Percentiles rank a stretch among this genome's conserved stretches.
These are phyloP conservation scores for Temnothorax rugatulus DNA, from an alignment of 2,888 invertebrate species.

Conservation along the genomic window DNA sequence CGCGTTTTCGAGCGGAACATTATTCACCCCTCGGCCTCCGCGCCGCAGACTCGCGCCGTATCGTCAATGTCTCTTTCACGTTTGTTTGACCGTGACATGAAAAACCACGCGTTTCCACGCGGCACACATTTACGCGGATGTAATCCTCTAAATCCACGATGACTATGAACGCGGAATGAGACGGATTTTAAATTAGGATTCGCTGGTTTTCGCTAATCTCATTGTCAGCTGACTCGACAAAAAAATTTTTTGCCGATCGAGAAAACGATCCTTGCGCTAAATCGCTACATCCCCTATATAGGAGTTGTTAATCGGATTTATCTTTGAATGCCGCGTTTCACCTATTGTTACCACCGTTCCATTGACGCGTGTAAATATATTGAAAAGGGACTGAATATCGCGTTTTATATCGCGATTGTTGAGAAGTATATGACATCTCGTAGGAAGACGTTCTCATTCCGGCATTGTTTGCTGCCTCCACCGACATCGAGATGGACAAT, in stretches of 20 bases:
- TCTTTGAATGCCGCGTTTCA: slow-evolving; percentile 14
- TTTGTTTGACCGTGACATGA: slow-evolving; percentile 45
- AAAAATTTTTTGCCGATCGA: background rate
- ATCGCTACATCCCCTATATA: background rate
- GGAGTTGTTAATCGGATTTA: slow-evolving; percentile 4
- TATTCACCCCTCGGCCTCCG: background rate
- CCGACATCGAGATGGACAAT: slow-evolving; percentile 63
- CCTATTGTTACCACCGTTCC: background rate
- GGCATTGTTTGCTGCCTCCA: slow-evolving; percentile 31
- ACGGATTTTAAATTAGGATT: background rate
- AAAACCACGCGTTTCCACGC: slow-evolving; percentile 22
- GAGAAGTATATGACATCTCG: slow-evolving; percentile 22
- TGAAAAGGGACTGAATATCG: slow-evolving; percentile 23
- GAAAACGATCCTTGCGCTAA: background rate
- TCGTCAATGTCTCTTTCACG: slow-evolving; percentile 16
- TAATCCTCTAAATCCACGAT: slow-evolving; percentile 4
- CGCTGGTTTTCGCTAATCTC: background rate
- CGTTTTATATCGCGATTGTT: slow-evolving; percentile 29
- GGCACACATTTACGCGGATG: background rate
- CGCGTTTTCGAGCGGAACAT: slow-evolving; percentile 4
- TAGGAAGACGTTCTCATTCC: slow-evolving; percentile 31
- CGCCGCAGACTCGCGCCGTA: background rate
- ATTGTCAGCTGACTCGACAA: background rate
- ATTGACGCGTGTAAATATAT: slow-evolving; percentile 18
- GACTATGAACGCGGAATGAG: background rate